Base-by-base conservation (phyloP, 2,113 vertebrate species). In the Axis porcinus region DNA sequence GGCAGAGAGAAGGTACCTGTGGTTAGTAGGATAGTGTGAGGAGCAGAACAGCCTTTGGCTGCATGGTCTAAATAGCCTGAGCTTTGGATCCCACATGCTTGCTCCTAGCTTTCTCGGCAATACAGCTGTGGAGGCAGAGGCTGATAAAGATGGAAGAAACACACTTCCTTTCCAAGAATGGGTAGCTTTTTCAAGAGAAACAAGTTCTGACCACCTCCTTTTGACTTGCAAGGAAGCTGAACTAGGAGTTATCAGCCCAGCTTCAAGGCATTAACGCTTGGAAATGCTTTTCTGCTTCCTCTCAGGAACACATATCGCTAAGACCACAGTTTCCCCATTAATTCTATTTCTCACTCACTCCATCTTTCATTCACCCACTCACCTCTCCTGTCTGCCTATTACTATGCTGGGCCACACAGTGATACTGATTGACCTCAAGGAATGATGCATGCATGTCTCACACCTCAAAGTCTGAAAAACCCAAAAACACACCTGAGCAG, bases 151-250 rank as follows among this genome's bases (percentile, higher is more conserved):
- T 2, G 43, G 45, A 23, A 36, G 62, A 64, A 74, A 64, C 50
- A 21, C 40, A 85, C 67, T 79, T 95, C 64, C 64, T 54, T 95
- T 93, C 95, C 78, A 70, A 84, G 89, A 97, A 94, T 3, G 23
- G 25, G 79, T 11, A 79, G 36, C 9, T 82, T 30, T 67, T 92
- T 82, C 25, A 19, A 93, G 52, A 78, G 47, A 89, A 94, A 64
- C 43, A 84, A 33, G 55, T 86, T 97, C 19, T 70, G 7, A 79
- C 33, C 15, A 55, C 45, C 55, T 86, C 47, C 33, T 62, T 60
- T 81, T 88, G 62, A 85, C 23, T 1, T 70, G 16, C n/a, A 90
- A 94, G 90, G 40, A 86, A 91, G 17, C 58, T 67, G 57, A 92
- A 16, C 43, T 23, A 58, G 64, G 70, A 47, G 25, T 12, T 55